These are phyloP conservation scores for Hippolais icterina DNA, from an alignment of 2,113 vertebrate genomes.

Conservation along the genomic window DNA sequence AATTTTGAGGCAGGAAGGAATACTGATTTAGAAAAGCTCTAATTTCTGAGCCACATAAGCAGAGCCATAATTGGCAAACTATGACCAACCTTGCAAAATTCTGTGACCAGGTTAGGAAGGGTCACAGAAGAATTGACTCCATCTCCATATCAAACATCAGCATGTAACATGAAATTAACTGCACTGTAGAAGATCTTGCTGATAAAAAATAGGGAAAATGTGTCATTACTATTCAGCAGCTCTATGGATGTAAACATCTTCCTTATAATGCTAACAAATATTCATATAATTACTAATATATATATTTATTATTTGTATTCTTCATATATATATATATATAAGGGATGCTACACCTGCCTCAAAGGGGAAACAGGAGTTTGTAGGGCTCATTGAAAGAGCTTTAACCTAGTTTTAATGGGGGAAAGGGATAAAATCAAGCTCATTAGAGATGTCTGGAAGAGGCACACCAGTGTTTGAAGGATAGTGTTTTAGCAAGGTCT, in stretches of 20 bases:
- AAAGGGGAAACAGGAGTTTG: neutral
- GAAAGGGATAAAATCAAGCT: neutral
- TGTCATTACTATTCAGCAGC: neutral
- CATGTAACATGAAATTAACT: neutral
- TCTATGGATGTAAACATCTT: neutral
- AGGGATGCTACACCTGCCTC: neutral
- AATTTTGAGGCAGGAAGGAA: neutral
- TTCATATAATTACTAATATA: neutral
- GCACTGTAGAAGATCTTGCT: neutral
- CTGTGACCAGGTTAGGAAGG: neutral
- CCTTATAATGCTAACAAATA: neutral
- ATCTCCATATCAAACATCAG: neutral
- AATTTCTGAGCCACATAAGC: neutral
- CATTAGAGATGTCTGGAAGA: neutral
- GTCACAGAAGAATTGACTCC: conserved; percentile 5
- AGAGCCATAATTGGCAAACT: neutral
- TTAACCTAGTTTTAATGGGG: neutral
- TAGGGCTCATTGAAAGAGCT: neutral
- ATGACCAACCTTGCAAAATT: neutral
- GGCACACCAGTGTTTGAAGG: neutral
- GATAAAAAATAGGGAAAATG: neutral
- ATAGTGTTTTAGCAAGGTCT: neutral
- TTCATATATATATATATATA: neutral
- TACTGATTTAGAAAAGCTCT: neutral
- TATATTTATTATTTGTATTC: neutral